Base-by-base conservation (phyloP, 2,113 vertebrate species). In the Chionis minor region DNA sequence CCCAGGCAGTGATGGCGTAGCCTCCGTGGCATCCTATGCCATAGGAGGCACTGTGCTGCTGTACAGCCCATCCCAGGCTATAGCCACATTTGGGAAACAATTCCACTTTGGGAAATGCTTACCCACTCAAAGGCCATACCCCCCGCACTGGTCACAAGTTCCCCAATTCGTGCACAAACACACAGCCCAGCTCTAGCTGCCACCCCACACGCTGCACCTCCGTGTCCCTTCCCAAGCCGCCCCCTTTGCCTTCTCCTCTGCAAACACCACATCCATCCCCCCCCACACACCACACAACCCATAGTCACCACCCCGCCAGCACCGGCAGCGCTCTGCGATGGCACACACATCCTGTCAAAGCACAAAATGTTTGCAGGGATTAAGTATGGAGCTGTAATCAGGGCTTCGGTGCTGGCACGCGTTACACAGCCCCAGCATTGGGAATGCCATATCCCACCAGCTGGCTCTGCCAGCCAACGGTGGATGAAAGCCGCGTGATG, bases 401-500 rank as follows among this genome's bases (percentile, higher is more conserved):
- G 38, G 35, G 26, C 12, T 59, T 70, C 0, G 0, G 38, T 49
- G 49, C 73, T 62, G 51, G 26, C 84, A 73, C 6, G 2, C 1
- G 1, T 70, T 38, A 19, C 40, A 7, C 0, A 72, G 65, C 32
- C 49, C 12, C 12, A 18, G 71, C 4, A 0, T 0, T 0, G 30
- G 21, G 19, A 35, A 35, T 33, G 27, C 32, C 0, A 0, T 6
- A 32, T 15, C n/a, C 61, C 61, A 35, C 0, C 0, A 52, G 35
- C 28, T 8, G 13, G 27, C 35, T 49, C 49, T 91, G 49, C 63
- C 62, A 38, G 66, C 20, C 0, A 0, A 15, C 0, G 0, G 26
- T 59, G 63, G 73, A 77, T 19, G 47, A 58, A 70, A 69, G n/a
- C 10, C 7, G 30, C 0, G 0, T 16, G 56, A 40, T 1, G 6